Conservation (phyloP, 2,888 invertebrate species). For the Troglohyphantes excavatus region DNA sequence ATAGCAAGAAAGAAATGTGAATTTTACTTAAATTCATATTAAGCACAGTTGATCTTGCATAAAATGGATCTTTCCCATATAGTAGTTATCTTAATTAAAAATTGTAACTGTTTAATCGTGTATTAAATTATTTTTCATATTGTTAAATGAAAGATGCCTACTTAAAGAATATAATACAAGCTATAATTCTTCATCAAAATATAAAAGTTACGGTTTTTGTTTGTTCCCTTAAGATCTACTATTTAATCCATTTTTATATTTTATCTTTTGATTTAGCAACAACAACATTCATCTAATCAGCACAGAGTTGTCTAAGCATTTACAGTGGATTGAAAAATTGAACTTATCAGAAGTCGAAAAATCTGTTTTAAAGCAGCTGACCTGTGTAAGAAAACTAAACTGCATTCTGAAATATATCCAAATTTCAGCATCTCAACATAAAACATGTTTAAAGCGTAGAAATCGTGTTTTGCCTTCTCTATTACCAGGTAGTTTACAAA, state of each 20-base stretch:
- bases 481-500: background rate
- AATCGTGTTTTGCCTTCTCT: constrained; percentile 6
- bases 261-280: background rate
- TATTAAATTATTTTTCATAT: background rate
- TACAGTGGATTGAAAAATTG: constrained; percentile 25
- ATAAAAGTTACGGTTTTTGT: background rate
- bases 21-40: too few species aligned
- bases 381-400: constrained; percentile 11
- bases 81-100: background rate
- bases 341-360: constrained; percentile 24
- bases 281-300: background rate
- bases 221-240: background rate
- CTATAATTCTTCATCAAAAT: background rate
- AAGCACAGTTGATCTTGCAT: too few species aligned
- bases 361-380: background rate
- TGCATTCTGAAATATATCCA: constrained; percentile 9
- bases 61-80: too few species aligned
- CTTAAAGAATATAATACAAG: background rate
- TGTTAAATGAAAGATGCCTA: background rate
- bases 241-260: background rate
- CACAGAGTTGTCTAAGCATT: constrained; percentile 30
- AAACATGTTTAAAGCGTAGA: constrained; percentile 6
- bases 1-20: too few species aligned
- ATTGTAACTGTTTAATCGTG: background rate
- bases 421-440: background rate